Base-by-base conservation (phyloP, 2,888 invertebrate species). In the Salpingus planirostris region DNA sequence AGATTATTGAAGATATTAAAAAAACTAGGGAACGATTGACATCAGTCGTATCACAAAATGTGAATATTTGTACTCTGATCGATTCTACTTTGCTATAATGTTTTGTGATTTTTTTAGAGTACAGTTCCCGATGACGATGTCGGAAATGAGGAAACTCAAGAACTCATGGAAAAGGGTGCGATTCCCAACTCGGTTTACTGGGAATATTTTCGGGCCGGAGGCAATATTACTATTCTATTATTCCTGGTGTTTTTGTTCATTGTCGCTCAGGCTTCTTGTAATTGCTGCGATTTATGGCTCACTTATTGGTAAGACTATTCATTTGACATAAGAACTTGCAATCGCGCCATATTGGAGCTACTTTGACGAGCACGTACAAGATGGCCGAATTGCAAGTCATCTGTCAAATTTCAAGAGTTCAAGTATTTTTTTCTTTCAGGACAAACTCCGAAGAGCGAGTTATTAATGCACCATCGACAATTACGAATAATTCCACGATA, bases 271-370 rank as follows among this genome's bases (percentile, higher is more conserved):
- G 57, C 73, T 12, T 63, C 78, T 29, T 80, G 78, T 33, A 82
- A 84, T 24, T 70, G 76, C 29, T 70, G 75, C 27, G 88, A 89
- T 60, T 78, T 81, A 54, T 87, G 85, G 82, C 71, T 88, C 1
- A 79, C 79, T 2, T 62, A 74, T 49, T 88, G 88, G 88, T 85
- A 62, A 64, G 63, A 4, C 8, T 18, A 8, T 8, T 18, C 18
- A 18, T 18, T 18, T 18, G n/a, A n/a, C n/a, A n/a, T n/a, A n/a
- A n/a, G n/a, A n/a, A n/a, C n/a, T n/a, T n/a, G n/a, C n/a, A n/a
- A n/a, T n/a, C n/a, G n/a, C n/a, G n/a, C n/a, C n/a, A n/a, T n/a
- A n/a, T n/a, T n/a, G n/a, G n/a, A n/a, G n/a, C n/a, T n/a, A n/a
- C n/a, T n/a, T n/a, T n/a, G n/a, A n/a, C n/a, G n/a, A n/a, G n/a